Evolutionary conservation across 2,888 invertebrate species (phyloP), one percentile per base, ranked within the genome.

Genomic region (Sphaerophoria rueppellii): DNA sequence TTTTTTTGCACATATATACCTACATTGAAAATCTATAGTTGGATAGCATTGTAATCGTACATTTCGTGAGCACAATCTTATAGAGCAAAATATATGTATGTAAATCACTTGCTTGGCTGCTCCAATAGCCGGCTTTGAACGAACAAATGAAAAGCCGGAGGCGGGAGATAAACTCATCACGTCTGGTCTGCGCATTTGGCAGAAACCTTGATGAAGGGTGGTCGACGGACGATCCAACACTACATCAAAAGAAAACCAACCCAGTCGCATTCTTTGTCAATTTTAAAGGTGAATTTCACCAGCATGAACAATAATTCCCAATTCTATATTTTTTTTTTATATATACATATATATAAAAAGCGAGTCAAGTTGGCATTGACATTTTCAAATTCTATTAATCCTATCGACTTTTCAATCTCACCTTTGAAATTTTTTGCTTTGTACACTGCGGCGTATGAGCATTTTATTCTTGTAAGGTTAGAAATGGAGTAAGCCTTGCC

Each of bases 21-120:
- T 24, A 2, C 24, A 24, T 2, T 2, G 24, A 24, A 83, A 72
- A 83, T 80, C 74, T 71, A 83, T 75, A 65, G 57, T n/a, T 40
- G 48, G 60, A 54, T 67, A 54, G 52, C 4, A 67, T 40, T 67
- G 54, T 37, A 69, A 67, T 75, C 74, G 74, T 71, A 57, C 54
- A 24, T 58, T 43, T 48, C 6, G 7, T 54, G 74, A 75, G 70
- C 16, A 52, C 50, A 60, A 65, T 71, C 58, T 65, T 40, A 72
- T 63, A 6, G 50, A 58, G 48, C 14, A 46, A 74, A 63, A 6
- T 65, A 16, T 43, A 14, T 43, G 16, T 63, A 72, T 58, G 37
- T 57, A 55, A 61, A 16, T 37, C 40, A 24, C 24, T 67, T 43
- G 72, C 40, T 52, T 70, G 65, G 63, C 65, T 76, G 76, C 81